Conservation (phyloP, 2,888 invertebrate species). For the Galerucella calmariensis region DNA sequence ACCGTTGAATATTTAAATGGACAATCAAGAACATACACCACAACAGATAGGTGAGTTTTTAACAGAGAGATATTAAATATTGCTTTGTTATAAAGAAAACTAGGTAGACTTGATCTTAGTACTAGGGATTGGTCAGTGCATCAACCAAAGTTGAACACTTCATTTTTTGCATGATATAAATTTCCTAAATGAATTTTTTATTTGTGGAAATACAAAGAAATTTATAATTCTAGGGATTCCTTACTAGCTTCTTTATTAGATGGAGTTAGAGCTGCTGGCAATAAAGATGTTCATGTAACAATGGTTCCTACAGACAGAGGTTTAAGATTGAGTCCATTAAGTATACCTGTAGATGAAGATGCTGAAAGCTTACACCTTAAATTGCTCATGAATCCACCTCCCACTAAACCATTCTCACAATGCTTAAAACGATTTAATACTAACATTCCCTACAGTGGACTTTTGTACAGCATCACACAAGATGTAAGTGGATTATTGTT, state of each 20-base stretch:
- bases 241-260: conserved; percentile 94
- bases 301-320: conserved; percentile 87
- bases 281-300: conserved; percentile 94
- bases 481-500: conserved; percentile 77
- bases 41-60: conserved; percentile 82
- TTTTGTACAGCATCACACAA: conserved; percentile 94
- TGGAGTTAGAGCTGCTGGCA: conserved; percentile 96
- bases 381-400: conserved; percentile 76
- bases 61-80: neutral
- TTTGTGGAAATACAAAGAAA: neutral
- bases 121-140: too few species aligned
- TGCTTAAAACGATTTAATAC: conserved; percentile 95
- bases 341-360: conserved; percentile 94
- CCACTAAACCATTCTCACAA: conserved; percentile 76
- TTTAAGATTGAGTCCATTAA: conserved; percentile 88
- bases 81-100: neutral
- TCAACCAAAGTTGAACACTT: too few species aligned
- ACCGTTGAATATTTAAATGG: conserved; percentile 95
- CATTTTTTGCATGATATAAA: neutral
- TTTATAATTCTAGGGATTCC: conserved; percentile 80
- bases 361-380: conserved; percentile 92
- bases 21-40: conserved; percentile 85
- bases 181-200: neutral
- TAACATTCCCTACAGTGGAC: conserved; percentile 97
- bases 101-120: neutral